These are phyloP conservation scores for Spicauda simplicius DNA, from an alignment of 2,888 invertebrate species.

Conservation along the genomic window DNA sequence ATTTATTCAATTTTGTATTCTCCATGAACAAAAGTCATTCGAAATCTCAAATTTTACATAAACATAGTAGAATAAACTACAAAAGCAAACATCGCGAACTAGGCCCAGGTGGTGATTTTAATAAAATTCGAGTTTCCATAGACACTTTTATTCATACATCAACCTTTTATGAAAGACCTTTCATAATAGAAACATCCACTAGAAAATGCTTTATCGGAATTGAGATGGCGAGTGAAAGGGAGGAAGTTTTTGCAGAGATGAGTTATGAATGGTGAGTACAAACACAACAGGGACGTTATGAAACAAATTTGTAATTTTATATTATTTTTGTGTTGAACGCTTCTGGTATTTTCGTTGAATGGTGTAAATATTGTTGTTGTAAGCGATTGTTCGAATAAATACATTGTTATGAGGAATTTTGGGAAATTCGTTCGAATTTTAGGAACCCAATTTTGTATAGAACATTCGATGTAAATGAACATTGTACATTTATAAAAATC, in stretches of 20 bases:
- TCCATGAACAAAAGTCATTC: too few species aligned
- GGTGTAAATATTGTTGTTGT: too few species aligned
- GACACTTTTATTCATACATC: conserved; percentile 12
- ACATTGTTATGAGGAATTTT: too few species aligned
- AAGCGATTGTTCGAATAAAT: too few species aligned
- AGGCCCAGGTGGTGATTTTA: neutral
- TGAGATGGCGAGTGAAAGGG: conserved; percentile 1
- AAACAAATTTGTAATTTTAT: neutral
- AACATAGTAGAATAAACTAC: neutral
- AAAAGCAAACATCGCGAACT: neutral
- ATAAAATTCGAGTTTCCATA: conserved; percentile 11
- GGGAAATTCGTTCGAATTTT: too few species aligned
- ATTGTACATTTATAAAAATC: too few species aligned
- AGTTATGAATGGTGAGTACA: neutral
- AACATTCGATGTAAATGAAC: too few species aligned
- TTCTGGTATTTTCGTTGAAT: too few species aligned
- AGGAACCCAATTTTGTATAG: too few species aligned
- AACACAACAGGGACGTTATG: neutral
- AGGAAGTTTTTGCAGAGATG: neutral
- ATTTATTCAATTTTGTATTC: too few species aligned
- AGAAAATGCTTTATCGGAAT: conserved; percentile 16
- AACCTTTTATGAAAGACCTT: neutral
- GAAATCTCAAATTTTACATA: neutral
- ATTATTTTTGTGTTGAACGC: neutral
- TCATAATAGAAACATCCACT: conserved; percentile 1